Conservation (phyloP, 2,888 invertebrate species). For the Eubasilissa splendida region DNA sequence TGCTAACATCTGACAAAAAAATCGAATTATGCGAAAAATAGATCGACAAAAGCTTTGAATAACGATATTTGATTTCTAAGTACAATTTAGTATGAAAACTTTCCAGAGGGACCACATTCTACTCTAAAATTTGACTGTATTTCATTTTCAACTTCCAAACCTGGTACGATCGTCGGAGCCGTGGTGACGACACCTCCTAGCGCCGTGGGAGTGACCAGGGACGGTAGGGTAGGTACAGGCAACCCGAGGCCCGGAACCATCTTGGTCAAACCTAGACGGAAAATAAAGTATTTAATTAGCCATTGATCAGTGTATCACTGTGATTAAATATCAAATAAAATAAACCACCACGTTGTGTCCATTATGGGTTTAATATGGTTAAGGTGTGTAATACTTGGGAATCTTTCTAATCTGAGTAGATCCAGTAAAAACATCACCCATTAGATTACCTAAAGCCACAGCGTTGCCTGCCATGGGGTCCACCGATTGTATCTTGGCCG, state of each 20-base stretch:
- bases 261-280: conserved; percentile 42
- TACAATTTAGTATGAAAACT: too few species aligned
- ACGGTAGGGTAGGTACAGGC: conserved; percentile 62
- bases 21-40: too few species aligned
- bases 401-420: too few species aligned
- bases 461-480: conserved; percentile 93
- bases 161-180: conserved; percentile 21
- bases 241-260: conserved; percentile 57
- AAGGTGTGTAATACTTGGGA: too few species aligned
- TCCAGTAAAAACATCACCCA: background rate
- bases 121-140: too few species aligned
- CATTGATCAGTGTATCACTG: too few species aligned
- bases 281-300: background rate
- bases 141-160: background rate
- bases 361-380: too few species aligned
- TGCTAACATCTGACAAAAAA: too few species aligned
- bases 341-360: background rate
- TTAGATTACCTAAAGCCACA: conserved; percentile 79
- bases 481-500: conserved; percentile 97
- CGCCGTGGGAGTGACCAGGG: conserved; percentile 57
- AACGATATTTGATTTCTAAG: too few species aligned
- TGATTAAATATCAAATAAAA: too few species aligned
- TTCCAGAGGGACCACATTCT: too few species aligned
- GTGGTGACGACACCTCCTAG: conserved; percentile 27
- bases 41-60: too few species aligned